Percentiles rank a stretch among this genome's conserved stretches.
Evolutionary conservation across 1,140 invertebrate genomes (phyloP).

Genomic region (Oncopodura yosiiana): DNA sequence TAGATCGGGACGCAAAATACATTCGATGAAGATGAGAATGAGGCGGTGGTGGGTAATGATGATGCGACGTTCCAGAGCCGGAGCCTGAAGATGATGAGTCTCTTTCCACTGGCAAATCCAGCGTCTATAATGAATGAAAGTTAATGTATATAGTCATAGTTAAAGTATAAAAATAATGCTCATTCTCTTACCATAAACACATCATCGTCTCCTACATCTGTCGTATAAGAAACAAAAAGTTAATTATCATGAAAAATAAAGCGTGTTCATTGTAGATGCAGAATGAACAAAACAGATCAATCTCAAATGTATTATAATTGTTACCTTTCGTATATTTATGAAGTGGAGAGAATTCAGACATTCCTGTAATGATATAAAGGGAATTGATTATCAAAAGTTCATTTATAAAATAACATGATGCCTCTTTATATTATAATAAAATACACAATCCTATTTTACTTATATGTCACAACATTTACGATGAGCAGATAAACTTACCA

Average conservation of each 20-base stretch:
- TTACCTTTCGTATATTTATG: constrained; percentile 49
- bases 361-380: constrained; percentile 36
- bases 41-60: constrained; percentile 38
- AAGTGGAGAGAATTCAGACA: constrained; percentile 43
- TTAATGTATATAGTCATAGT: background rate
- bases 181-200: constrained; percentile 66
- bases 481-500: background rate
- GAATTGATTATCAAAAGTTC: background rate
- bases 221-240: too few species aligned
- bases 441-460: too few species aligned
- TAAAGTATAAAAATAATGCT: background rate
- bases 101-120: constrained; percentile 66
- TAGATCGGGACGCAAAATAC: constrained; percentile 41
- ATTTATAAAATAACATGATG: too few species aligned
- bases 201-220: constrained; percentile 67
- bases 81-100: constrained; percentile 57
- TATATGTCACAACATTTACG: too few species aligned
- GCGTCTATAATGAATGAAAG: constrained; percentile 46
- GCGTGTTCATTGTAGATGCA: too few species aligned
- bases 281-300: too few species aligned
- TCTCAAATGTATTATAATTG: too few species aligned
- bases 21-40: constrained; percentile 44
- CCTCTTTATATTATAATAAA: too few species aligned
- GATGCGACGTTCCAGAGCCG: constrained; percentile 44
- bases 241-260: too few species aligned